Evolutionary conservation across 2,797 vertebrate species (phyloP).

Genomic region (Leucoraja ocellata): DNA sequence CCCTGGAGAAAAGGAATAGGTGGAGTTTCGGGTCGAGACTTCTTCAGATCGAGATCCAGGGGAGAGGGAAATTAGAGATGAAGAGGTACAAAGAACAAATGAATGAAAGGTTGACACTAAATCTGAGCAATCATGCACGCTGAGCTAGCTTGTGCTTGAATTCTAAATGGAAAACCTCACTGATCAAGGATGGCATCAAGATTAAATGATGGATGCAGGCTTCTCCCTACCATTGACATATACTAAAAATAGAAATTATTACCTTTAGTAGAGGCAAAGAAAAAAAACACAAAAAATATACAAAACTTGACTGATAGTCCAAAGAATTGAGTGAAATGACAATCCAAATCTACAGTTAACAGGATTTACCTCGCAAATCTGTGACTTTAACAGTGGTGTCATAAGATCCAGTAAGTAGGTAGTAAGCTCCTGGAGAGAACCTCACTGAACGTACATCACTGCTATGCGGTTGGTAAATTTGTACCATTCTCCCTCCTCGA

Average conservation of each 20-base stretch:
- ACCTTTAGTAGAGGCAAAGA: not conserved
- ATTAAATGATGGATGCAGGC: not conserved
- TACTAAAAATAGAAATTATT: not conserved
- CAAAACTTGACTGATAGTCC: not conserved
- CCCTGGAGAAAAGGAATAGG: too few species aligned
- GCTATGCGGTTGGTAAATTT: constrained; percentile 81
- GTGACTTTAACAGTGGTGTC: constrained; percentile 92
- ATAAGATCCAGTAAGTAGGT: constrained; percentile 90
- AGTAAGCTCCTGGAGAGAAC: constrained; percentile 91
- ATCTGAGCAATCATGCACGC: not conserved
- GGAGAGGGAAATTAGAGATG: too few species aligned
- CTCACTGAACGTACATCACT: constrained; percentile 90
- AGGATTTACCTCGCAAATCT: constrained; percentile 80
- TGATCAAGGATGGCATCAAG: not conserved
- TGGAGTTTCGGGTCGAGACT: too few species aligned
- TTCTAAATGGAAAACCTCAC: not conserved
- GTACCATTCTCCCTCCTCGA: constrained; percentile 83
- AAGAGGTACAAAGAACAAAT: too few species aligned
- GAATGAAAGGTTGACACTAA: not conserved
- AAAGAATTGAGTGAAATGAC: not conserved
- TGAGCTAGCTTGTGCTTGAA: too few species aligned
- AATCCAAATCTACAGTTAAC: not conserved
- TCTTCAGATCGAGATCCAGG: too few species aligned
- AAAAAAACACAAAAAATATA: not conserved
- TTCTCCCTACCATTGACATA: not conserved